Evolutionary conservation across 2,797 vertebrate genomes (phyloP).

Genomic region (Triplophysa yarkandensis): DNA sequence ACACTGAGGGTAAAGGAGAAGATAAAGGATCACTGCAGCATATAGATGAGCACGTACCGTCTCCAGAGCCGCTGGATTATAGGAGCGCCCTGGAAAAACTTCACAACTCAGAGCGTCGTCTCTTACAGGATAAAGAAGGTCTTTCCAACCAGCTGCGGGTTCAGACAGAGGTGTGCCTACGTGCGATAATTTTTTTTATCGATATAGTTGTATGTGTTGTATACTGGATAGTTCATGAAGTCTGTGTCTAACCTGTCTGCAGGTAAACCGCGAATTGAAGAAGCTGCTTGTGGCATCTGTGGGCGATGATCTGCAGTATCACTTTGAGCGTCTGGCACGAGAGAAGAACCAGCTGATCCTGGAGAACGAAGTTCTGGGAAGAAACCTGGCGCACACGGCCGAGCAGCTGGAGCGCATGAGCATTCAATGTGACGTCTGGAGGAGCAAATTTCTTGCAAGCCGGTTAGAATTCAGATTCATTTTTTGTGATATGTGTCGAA

Average conservation of each 20-base stretch:
- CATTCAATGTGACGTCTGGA: constrained; percentile 98
- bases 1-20: constrained; percentile 66
- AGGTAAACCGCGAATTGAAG: constrained; percentile 97
- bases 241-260: constrained; percentile 13
- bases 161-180: constrained; percentile 86
- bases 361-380: constrained; percentile 88
- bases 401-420: constrained; percentile 97
- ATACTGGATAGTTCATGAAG: neutral
- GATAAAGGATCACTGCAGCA: constrained; percentile 37
- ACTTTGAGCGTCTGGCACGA: constrained; percentile 91
- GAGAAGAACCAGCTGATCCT: constrained; percentile 96
- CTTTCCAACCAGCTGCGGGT: constrained; percentile 92
- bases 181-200: neutral
- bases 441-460: constrained; percentile 98
- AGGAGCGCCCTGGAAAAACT: constrained; percentile 84
- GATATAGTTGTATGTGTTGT: neutral
- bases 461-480: too few relatives aligned
- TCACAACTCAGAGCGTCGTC: constrained; percentile 88
- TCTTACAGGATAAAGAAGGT: constrained; percentile 95
- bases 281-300: constrained; percentile 95
- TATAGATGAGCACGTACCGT: constrained; percentile 67
- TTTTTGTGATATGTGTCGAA: too few relatives aligned
- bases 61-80: constrained; percentile 78
- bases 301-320: constrained; percentile 94
- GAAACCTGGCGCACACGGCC: constrained; percentile 80